Conservation (phyloP, 2,888 invertebrate genomes). For the Helleia helle region DNA sequence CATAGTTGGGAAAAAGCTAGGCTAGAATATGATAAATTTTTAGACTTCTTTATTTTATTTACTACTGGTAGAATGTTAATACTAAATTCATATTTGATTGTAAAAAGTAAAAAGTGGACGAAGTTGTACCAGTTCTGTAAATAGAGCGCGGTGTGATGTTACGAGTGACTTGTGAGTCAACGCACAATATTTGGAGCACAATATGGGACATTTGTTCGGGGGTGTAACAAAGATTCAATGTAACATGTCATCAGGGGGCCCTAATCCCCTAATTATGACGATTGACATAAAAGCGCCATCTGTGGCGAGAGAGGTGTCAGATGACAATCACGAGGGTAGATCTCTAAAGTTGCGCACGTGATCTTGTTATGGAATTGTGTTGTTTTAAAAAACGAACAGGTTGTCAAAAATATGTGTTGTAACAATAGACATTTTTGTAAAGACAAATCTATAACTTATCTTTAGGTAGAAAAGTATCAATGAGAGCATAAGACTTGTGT, state of each 20-base stretch:
- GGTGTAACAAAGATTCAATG: conserved; percentile 65
- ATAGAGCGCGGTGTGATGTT: conserved; percentile 14
- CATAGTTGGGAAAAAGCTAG: too few relatives aligned
- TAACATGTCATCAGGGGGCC: conserved; percentile 66
- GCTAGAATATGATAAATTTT: too few relatives aligned
- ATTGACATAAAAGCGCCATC: conserved; percentile 72
- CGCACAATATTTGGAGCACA: conserved; percentile 42
- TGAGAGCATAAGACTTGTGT: too few relatives aligned
- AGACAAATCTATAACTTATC: too few relatives aligned
- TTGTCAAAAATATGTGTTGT: too few relatives aligned
- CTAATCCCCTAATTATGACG: conserved; percentile 73
- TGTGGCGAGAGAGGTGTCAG: conserved; percentile 66
- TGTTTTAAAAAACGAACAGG: too few relatives aligned
- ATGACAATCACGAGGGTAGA: conserved; percentile 35
- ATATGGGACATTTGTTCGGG: conserved; percentile 58
- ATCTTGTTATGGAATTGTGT: too few relatives aligned
- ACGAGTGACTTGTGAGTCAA: conserved; percentile 36
- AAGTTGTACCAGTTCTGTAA: neutral
- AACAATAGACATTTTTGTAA: too few relatives aligned
- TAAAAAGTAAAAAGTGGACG: neutral
- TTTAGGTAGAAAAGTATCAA: too few relatives aligned
- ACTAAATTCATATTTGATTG: neutral
- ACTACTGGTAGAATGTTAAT: too few relatives aligned
- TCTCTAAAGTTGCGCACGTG: too few relatives aligned
- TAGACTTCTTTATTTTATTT: too few relatives aligned